Conservation (phyloP, 2,113 vertebrate species). For the Podarcis cretensis region DNA sequence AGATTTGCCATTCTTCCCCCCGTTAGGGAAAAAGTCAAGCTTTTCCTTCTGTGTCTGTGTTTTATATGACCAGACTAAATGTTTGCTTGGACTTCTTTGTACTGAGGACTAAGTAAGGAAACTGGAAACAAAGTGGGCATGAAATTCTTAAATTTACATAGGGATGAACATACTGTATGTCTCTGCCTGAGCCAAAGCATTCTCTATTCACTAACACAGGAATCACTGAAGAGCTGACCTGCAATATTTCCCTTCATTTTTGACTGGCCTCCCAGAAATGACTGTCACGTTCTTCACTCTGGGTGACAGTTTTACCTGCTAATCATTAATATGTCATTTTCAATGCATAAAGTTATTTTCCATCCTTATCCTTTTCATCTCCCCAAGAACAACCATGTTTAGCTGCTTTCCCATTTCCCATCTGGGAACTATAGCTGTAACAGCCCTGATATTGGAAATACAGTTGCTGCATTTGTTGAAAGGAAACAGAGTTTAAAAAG, state of each 20-base stretch:
- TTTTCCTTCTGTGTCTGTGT: conserved; percentile 52
- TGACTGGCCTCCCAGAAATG: background rate
- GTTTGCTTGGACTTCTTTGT: conserved; percentile 17
- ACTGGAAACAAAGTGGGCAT: conserved; percentile 10
- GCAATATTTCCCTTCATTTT: background rate
- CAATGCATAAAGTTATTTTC: background rate
- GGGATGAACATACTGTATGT: background rate
- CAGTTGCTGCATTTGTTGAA: background rate
- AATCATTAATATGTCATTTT: background rate
- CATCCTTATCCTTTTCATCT: background rate
- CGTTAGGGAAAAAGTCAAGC: conserved; percentile 47
- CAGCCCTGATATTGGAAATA: background rate
- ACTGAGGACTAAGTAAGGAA: background rate
- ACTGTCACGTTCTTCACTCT: background rate
- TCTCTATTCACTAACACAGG: no score
- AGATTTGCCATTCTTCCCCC: conserved; percentile 58
- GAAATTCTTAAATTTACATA: background rate
- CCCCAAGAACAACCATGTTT: background rate
- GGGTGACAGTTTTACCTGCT: background rate
- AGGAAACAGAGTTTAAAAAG: background rate
- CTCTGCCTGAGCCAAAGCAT: background rate
- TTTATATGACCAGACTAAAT: conserved; percentile 41
- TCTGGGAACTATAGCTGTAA: background rate
- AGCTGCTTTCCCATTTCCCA: background rate
- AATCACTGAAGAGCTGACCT: no score